These are phyloP conservation scores for Patella pellucida DNA, from an alignment of 2,888 invertebrate genomes.

Conservation along the genomic window DNA sequence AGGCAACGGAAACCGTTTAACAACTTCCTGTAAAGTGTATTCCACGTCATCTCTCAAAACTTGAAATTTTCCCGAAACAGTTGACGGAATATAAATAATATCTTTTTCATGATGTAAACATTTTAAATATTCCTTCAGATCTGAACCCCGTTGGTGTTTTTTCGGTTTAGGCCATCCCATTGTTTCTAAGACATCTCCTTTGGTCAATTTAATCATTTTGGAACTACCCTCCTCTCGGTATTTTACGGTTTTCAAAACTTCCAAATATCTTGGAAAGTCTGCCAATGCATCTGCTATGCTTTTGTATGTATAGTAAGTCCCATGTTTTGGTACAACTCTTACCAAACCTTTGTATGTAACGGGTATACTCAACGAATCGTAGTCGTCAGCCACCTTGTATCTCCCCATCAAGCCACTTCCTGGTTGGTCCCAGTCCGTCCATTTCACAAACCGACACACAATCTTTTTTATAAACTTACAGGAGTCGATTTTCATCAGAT, in stretches of 20 bases:
- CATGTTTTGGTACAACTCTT: constrained; percentile 13
- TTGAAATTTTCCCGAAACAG: neutral
- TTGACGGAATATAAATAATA: constrained; percentile 3
- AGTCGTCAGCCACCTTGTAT: neutral
- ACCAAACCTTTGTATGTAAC: constrained; percentile 15
- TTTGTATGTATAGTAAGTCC: constrained; percentile 9
- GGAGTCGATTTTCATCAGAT: constrained; percentile 23
- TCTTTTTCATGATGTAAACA: neutral
- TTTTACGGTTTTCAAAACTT: neutral
- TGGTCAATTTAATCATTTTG: neutral
- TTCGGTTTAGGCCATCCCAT: neutral
- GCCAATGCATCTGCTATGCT: constrained; percentile 11
- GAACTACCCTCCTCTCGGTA: neutral
- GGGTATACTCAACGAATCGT: constrained; percentile 13
- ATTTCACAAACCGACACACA: neutral
- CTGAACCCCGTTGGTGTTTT: neutral
- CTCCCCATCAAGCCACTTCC: neutral
- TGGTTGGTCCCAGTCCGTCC: neutral
- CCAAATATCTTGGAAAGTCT: constrained; percentile 17
- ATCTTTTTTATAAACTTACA: constrained; percentile 10
- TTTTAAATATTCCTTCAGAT: neutral
- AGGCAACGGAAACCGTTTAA: constrained; percentile 16
- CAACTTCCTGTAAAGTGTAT: constrained; percentile 17
- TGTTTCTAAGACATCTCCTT: neutral
- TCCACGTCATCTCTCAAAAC: constrained; percentile 7